Evolutionary conservation across 2,888 invertebrate genomes (phyloP).

Genomic region (Thera britannica): DNA sequence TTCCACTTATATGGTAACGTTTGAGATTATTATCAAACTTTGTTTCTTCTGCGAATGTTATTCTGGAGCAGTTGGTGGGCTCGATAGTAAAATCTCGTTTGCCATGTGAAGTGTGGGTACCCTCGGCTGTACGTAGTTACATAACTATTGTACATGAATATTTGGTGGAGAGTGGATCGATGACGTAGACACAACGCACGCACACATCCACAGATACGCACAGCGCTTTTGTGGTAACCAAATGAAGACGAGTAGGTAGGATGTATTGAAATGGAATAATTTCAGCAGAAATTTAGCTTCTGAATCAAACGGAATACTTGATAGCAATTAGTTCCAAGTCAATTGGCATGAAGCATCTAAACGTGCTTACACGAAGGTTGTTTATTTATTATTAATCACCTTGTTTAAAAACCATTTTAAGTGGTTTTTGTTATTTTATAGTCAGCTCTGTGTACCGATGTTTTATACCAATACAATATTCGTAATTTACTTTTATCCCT

Average conservation of each 20-base stretch:
- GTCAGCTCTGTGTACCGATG: no score
- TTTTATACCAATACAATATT: no score
- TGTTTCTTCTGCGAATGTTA: background rate
- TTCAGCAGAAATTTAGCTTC: background rate
- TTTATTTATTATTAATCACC: background rate
- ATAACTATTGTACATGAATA: slow-evolving; percentile 44
- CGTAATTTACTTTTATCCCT: no score
- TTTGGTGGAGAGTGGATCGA: slow-evolving; percentile 57
- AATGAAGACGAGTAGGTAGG: background rate
- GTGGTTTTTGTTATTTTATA: no score
- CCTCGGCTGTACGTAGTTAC: slow-evolving; percentile 5
- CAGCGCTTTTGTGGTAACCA: slow-evolving; percentile 49
- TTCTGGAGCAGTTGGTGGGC: background rate
- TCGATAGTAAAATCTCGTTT: background rate
- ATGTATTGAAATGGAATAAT: slow-evolving; percentile 19
- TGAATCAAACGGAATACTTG: background rate
- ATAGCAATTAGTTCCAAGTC: background rate
- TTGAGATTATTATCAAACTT: background rate
- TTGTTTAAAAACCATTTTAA: no score
- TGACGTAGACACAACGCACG: slow-evolving; percentile 46
- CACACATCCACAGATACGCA: slow-evolving; percentile 12
- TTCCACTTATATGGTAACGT: no score
- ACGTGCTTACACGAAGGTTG: background rate
- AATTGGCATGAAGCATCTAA: background rate
- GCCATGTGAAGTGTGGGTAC: slow-evolving; percentile 22